These are phyloP conservation scores for Rhabdophis nuchalis DNA, from an alignment of 2,797 vertebrate genomes.

Conservation along the genomic window DNA sequence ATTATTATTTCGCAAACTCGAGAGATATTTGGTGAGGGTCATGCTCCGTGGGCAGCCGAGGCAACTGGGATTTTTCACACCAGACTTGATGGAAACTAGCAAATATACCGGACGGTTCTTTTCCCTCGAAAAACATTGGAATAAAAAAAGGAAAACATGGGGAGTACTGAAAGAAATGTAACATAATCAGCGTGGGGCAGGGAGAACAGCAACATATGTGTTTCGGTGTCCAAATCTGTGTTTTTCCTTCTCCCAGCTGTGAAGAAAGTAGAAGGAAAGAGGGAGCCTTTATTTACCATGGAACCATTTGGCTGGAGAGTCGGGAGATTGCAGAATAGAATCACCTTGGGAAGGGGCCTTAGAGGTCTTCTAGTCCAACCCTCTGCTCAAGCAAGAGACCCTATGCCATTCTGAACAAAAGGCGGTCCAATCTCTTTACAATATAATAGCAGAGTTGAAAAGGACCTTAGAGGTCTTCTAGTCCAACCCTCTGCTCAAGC, in stretches of 20 bases:
- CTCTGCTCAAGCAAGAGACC: background rate
- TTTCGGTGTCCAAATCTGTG: background rate
- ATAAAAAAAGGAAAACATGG: slow-evolving; percentile 1
- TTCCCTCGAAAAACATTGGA: background rate
- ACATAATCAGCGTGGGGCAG: background rate
- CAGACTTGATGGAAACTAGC: background rate
- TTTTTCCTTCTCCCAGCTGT: background rate
- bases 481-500: too few relatives aligned
- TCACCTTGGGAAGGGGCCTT: background rate
- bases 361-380: background rate
- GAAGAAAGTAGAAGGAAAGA: background rate
- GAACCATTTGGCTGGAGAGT: background rate
- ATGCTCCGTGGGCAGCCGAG: background rate
- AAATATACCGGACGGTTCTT: background rate
- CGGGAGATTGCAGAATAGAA: background rate
- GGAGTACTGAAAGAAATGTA: background rate
- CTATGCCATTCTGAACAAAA: background rate
- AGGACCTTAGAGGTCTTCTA: too few relatives aligned
- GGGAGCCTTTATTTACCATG: background rate
- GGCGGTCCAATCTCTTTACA: background rate
- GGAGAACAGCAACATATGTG: background rate
- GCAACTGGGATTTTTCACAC: slow-evolving; percentile 12
- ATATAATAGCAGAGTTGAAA: too few relatives aligned
- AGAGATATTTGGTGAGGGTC: background rate
- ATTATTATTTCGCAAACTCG: slow-evolving; percentile 2